Evolutionary conservation across 2,797 vertebrate species (phyloP).

Genomic region (Rhinoraja longicauda): DNA sequence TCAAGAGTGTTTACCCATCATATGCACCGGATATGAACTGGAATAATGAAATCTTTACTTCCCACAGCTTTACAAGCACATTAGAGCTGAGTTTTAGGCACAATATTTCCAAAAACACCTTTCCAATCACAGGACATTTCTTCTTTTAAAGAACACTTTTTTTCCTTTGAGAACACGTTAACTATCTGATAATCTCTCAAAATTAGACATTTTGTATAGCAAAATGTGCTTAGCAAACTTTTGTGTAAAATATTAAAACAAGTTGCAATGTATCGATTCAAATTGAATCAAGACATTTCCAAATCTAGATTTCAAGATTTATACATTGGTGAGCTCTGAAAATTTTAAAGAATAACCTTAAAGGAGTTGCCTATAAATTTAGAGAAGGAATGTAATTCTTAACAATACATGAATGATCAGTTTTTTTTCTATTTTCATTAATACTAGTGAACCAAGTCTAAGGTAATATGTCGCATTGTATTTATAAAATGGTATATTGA

Average conservation of each 20-base stretch:
- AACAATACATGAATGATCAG: slow-evolving; percentile 6
- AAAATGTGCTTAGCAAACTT: not conserved
- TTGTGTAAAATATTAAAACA: not conserved
- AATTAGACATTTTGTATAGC: not conserved
- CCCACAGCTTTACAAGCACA: too few relatives aligned
- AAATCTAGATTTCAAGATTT: not conserved
- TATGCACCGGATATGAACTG: too few relatives aligned
- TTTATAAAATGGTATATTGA: not conserved
- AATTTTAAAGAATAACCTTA: not conserved
- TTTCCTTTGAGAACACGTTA: not conserved
- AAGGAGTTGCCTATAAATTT: not conserved
- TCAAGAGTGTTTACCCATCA: too few relatives aligned
- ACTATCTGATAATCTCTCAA: not conserved
- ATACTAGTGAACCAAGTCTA: not conserved
- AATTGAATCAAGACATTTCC: not conserved
- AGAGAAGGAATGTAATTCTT: not conserved
- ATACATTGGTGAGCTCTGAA: not conserved
- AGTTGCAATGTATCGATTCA: not conserved
- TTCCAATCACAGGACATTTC: not conserved
- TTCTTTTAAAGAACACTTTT: not conserved
- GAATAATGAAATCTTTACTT: too few relatives aligned
- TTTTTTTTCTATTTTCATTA: not conserved
- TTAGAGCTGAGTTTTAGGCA: not conserved
- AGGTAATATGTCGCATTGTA: not conserved
- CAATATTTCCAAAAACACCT: not conserved